Evolutionary conservation across 2,797 vertebrate genomes (phyloP), one percentile per base, ranked within the genome.

Genomic region (Danio choprae): DNA sequence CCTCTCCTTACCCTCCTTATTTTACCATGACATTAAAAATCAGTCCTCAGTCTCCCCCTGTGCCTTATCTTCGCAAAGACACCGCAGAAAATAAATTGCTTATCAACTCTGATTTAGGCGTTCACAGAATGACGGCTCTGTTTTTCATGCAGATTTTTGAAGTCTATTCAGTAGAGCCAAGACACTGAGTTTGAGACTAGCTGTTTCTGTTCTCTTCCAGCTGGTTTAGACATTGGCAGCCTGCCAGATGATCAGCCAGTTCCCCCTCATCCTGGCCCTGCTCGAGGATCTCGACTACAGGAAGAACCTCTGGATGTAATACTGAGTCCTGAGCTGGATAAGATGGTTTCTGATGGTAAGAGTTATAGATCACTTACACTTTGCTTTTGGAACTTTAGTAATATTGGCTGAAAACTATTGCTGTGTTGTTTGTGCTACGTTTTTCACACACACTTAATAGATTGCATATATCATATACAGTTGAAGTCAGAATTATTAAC

Each of bases 321-420:
- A 85, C 92, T 99, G 82, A 99, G 96, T 86, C 97, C 97, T 74
- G 97, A 99, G 78, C 92, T 99, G 13, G 98, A 99, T 90, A 98
- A 95, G 90, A 99, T 99, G 95, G 97, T 99, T 87, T 94, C 96
- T 82, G 98, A 99, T 4, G 98, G 98, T 99, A 92, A 94, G 93
- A 12, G 36, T 60, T 15, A 3, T 11, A 13, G 4, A 46, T 69
- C 44, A 44, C 38, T 46, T 76, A 50, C 41, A 73, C 12, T 51
- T 71, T 43, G 36, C 38, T 43, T 67, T 22, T 65, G 3, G 11
- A 15, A 22, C 10, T 20, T 22, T 38, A 48, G 4, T 7, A 29
- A 29, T 22, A 9, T 50, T 36, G 3, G 29, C 6, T 63, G 60
- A 22, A 29, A 16, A 8, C 1, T 0, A 12, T 67, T 22, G 13